Base-by-base conservation (phyloP, 2,797 vertebrate species). In the Betta splendens region DNA sequence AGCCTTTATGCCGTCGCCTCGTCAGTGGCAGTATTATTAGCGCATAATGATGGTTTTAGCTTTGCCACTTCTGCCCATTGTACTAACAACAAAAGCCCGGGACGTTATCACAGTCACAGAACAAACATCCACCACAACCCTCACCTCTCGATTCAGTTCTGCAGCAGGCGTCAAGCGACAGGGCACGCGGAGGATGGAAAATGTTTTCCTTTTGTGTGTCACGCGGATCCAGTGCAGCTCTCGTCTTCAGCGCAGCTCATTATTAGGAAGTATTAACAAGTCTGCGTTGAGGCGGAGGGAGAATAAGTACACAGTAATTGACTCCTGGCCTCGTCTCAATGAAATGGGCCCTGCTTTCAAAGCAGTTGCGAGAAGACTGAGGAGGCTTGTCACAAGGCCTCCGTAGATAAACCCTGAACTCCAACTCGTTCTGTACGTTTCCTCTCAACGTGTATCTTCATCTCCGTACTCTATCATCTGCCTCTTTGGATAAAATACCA, bases 241-340 rank as follows among this genome's bases (percentile, higher is more conserved):
- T 70, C 69, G 72, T 69, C 69, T 85, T 84, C 64, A 8, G 35
- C 48, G 48, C 47, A 74, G 78, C 71, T 80, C 75, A 79, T 89
- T 89, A 86, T 89, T 84, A 86, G 77, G 65, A 82, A 61, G 70
- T 62, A 72, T 85, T 88, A 89, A 89, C 89, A 87, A 87, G 81
- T 83, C 77, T 21, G 17, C 73, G 75, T 83, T 83, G 73, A 71
- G 63, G 57, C 75, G 75, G 60, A 63, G 81, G 74, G 71, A 81
- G 79, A 81, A 80, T 81, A 87, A 84, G 81, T 80, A 89, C 80
- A 85, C 81, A 85, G 85, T 86, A 87, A 88, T 86, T 90, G 89
- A 91, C 87, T 86, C 74, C 61, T 88, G 84, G 66, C 85, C 86
- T 77, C 76, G 69, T 71, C 70, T 68, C 76, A 79, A 77, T 81